phyloP scores from a whole-genome alignment of 1,140 invertebrate genomes.

The Goniozus legneri region DNA sequence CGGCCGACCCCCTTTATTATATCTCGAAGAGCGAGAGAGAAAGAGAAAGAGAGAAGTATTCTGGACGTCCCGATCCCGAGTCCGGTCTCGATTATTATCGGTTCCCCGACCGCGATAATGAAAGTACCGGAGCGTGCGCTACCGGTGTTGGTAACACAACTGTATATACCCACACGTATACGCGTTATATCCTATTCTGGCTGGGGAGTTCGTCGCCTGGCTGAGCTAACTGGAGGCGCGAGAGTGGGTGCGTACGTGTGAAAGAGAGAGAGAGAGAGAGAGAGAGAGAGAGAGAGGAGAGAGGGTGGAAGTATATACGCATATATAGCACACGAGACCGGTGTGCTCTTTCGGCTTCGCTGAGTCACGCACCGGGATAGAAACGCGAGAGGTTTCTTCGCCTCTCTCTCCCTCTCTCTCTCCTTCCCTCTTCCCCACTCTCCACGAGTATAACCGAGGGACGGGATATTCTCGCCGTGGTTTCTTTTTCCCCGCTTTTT shows the following conservation, averaged over 20 bases:
- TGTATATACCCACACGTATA: too few species aligned
- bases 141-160: conserved; percentile 13
- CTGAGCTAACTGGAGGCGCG: neutral
- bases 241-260: neutral
- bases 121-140: conserved; percentile 25
- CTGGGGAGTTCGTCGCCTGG: too few species aligned
- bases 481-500: conserved; percentile 6
- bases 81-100: conserved; percentile 35
- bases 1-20: conserved; percentile 20
- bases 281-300: too few species aligned
- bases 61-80: conserved; percentile 16
- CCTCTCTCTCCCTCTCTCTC: neutral
- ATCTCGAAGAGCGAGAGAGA: too few species aligned
- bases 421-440: neutral
- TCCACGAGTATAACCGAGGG: neutral
- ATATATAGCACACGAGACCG: too few species aligned
- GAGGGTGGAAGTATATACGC: too few species aligned
- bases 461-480: neutral
- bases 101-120: conserved; percentile 32
- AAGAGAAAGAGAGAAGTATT: too few species aligned
- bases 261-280: too few species aligned
- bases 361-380: conserved; percentile 35
- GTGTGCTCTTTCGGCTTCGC: conserved; percentile 24
- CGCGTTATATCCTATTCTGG: too few species aligned
- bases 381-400: conserved; percentile 5